Conservation (phyloP, 2,113 vertebrate genomes). For the Paratilapia polleni region DNA sequence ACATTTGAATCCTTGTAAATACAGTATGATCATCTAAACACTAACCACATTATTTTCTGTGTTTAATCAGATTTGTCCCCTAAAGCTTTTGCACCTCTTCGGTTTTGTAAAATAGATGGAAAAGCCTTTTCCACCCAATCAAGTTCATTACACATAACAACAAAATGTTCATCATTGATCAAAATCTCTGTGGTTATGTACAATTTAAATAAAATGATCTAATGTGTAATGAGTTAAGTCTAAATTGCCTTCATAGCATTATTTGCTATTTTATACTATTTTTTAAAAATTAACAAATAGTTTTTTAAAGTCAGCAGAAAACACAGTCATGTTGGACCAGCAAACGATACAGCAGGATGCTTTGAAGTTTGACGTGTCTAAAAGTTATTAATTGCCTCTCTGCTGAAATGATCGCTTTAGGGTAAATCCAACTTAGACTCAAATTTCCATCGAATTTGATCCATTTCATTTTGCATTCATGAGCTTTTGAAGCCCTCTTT, state of each 20-base stretch:
- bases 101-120: constrained; percentile 6
- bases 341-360: not conserved
- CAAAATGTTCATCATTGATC: not conserved
- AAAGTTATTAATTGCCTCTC: not conserved
- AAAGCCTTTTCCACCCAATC: not conserved
- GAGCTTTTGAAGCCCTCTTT: not conserved
- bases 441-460: not conserved
- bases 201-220: not conserved
- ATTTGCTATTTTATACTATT: not conserved
- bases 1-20: constrained; percentile 63
- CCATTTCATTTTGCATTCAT: not conserved
- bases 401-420: not conserved
- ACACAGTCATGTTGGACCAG: not conserved
- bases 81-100: constrained; percentile 6
- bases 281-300: not conserved
- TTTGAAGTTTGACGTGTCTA: not conserved
- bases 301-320: constrained; percentile 3
- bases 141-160: not conserved
- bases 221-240: not conserved
- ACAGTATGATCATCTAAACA: constrained; percentile 34
- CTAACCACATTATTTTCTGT: constrained; percentile 26
- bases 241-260: not conserved
- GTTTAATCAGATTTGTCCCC: not conserved
- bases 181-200: not conserved
- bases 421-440: not conserved